Evolutionary conservation across 2,888 invertebrate genomes (phyloP).

Genomic region (Dryobotodes eremita): DNA sequence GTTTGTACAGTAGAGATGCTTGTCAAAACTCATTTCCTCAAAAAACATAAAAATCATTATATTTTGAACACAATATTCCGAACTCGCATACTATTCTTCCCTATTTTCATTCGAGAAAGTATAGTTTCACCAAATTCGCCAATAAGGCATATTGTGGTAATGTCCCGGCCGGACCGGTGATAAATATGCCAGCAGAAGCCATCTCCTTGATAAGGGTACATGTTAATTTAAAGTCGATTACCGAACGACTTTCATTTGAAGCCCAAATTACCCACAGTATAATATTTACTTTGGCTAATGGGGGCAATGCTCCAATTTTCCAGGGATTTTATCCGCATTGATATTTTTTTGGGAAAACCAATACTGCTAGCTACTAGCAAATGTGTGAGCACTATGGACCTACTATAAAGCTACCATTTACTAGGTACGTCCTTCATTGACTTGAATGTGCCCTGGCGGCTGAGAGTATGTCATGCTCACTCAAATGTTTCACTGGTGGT

Average conservation of each 20-base stretch:
- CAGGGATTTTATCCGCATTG: not conserved
- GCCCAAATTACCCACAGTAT: slow-evolving; percentile 49
- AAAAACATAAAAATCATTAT: not conserved
- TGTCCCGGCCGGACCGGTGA: slow-evolving; percentile 54
- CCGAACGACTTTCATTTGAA: slow-evolving; percentile 55
- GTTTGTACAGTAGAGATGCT: not conserved
- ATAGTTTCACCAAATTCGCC: slow-evolving; percentile 43
- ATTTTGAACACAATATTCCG: not conserved
- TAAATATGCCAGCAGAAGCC: slow-evolving; percentile 65
- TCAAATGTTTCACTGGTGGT: no score
- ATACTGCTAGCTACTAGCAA: no score
- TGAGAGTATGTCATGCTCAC: no score
- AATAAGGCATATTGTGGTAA: slow-evolving; percentile 63
- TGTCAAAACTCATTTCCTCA: no score
- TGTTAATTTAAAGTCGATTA: slow-evolving; percentile 68
- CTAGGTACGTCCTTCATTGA: no score
- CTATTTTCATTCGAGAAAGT: slow-evolving; percentile 30
- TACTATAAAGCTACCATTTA: no score
- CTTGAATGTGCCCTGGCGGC: no score
- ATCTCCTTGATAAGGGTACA: slow-evolving; percentile 64
- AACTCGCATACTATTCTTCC: not conserved
- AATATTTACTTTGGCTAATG: slow-evolving; percentile 41
- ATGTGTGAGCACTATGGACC: no score
- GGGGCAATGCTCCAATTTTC: slow-evolving; percentile 23
- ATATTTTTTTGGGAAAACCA: no score